Base-by-base conservation (phyloP, 2,113 vertebrate genomes). In the Xyrauchen texanus region DNA sequence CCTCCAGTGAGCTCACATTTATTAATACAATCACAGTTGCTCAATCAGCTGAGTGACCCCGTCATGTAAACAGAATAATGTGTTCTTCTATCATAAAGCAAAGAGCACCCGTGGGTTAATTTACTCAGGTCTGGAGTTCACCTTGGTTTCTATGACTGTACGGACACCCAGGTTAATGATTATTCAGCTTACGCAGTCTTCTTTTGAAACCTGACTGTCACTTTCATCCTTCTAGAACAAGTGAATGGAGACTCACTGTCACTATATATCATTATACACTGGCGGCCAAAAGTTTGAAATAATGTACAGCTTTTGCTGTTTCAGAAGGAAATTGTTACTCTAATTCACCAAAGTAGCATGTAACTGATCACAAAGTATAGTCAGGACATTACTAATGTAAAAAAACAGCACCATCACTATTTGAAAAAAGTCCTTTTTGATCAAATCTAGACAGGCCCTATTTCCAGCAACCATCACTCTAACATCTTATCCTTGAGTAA, bases 1-100 rank as follows among this genome's bases (percentile, higher is more conserved):
- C 21, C 21, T 34, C 21, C 21, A 34, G 21, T 3, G 21, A 63
- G 10, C 4, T 34, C 72, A 68, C 42, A 12, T 44, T 76, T 64
- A 51, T 34, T 34, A 34, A 34, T 76, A 44, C 60, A 81, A 86
- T 86, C 87, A 79, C 63, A 34, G 85, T 82, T 83, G 62, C 67
- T 77, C 86, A 91, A 83, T 91, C 87, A 81, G 84, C 86, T 86
- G 86, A 83, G 86, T 90, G 86, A 88, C 89, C 87, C 79, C 69
- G 81, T 81, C 8, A 0, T 60, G 70, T 60, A 3, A 82, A 12
- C 68, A 16, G 62, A 81, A 77, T 82, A 49, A 62, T 67, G 57
- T 83, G 10, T 65, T 12, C 72, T 78, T 81, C 77, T 87, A 88
- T 90, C 86, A 79, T 82, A 83, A 67, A 82, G 42, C 13, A 76